These are phyloP conservation scores for Biston stratarius DNA, from an alignment of 2,888 invertebrate species.

Conservation along the genomic window DNA sequence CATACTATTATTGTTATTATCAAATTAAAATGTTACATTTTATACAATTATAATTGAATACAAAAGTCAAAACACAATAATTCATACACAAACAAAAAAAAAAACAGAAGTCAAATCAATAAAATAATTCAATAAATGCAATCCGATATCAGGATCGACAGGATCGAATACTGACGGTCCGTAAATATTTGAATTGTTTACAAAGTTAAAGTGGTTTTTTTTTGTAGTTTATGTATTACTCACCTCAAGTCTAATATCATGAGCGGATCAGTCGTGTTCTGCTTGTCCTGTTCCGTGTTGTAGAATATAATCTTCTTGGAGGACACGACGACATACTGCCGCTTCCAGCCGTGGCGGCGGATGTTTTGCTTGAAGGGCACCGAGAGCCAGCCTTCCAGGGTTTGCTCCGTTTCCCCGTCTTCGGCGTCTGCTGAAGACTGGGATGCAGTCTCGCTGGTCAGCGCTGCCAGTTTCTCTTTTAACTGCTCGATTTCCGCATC, in stretches of 20 bases:
- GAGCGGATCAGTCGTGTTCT: slow-evolving; percentile 97
- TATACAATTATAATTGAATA: too few species aligned
- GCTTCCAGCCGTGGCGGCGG: slow-evolving; percentile 97
- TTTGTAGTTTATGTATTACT: too few species aligned
- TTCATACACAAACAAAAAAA: too few species aligned
- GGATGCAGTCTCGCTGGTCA: slow-evolving; percentile 95
- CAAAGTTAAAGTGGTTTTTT: too few species aligned
- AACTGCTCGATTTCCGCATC: slow-evolving; percentile 98
- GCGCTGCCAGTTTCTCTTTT: slow-evolving; percentile 92
- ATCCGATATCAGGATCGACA: too few species aligned
- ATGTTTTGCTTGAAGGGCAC: slow-evolving; percentile 98
- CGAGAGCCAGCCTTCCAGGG: slow-evolving; percentile 98
- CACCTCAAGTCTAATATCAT: slow-evolving; percentile 98
- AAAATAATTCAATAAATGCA: too few species aligned
- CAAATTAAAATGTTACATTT: too few species aligned
- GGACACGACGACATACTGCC: slow-evolving; percentile 98
- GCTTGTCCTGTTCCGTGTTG: slow-evolving; percentile 96
- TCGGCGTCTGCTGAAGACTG: slow-evolving; percentile 96
- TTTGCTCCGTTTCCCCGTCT: slow-evolving; percentile 91
- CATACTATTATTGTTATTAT: too few species aligned
- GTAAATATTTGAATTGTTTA: too few species aligned
- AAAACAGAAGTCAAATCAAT: too few species aligned
- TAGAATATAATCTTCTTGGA: slow-evolving; percentile 99
- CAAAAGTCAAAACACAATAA: too few species aligned
- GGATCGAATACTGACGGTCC: too few species aligned